Evolutionary conservation across 2,888 invertebrate genomes (phyloP).

Genomic region (Ormyrus nitidulus): DNA sequence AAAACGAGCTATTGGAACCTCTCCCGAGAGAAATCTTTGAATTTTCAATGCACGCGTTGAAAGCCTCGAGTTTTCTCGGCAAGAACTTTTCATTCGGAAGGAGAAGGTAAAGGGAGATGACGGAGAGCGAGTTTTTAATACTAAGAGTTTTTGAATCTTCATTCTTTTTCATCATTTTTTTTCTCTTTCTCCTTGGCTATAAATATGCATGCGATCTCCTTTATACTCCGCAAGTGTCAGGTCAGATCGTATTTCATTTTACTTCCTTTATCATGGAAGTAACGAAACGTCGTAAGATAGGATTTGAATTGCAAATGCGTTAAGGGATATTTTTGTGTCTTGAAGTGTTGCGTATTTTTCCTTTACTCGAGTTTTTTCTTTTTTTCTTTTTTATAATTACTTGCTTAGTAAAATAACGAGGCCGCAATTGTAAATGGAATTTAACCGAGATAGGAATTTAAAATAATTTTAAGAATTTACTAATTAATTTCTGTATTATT

Average conservation of each 20-base stretch:
- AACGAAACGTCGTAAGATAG: constrained; percentile 52
- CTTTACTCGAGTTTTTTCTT: constrained; percentile 7
- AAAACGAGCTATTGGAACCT: constrained; percentile 24
- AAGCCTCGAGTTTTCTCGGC: constrained; percentile 14
- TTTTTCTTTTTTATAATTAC: neutral
- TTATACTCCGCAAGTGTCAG: constrained; percentile 30
- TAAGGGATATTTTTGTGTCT: constrained; percentile 52
- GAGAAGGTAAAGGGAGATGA: neutral
- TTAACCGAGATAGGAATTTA: too few species aligned
- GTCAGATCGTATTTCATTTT: constrained; percentile 56
- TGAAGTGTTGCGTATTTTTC: constrained; percentile 42
- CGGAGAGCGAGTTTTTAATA: constrained; percentile 44
- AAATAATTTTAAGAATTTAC: too few species aligned
- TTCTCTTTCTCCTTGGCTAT: constrained; percentile 34
- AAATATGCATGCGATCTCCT: constrained; percentile 56
- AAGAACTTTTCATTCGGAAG: constrained; percentile 34
- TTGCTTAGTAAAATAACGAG: too few species aligned
- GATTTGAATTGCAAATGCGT: constrained; percentile 55
- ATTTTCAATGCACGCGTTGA: constrained; percentile 20
- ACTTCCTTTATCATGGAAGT: constrained; percentile 49
- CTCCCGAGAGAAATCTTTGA: constrained; percentile 14
- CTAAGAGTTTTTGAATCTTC: constrained; percentile 51
- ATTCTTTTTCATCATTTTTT: constrained; percentile 35
- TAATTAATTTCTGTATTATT: too few species aligned
- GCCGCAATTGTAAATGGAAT: too few species aligned